phyloP scores from a whole-genome alignment of 2,113 vertebrate species.

The Gobiocypris rarus region DNA sequence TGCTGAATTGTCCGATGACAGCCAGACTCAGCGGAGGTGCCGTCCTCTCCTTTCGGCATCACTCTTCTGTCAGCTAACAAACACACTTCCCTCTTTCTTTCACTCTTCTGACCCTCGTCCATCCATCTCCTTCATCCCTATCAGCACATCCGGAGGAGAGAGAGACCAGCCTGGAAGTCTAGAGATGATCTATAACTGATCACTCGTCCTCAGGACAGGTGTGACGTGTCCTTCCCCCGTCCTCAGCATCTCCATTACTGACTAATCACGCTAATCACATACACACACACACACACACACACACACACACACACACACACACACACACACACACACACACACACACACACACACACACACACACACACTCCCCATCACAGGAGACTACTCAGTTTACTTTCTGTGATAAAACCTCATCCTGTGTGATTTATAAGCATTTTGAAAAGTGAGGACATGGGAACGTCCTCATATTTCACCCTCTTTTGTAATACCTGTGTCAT shows the following conservation, averaged over 20 bases:
- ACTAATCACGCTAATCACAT: conserved; percentile 57
- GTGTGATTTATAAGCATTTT: no score
- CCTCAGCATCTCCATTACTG: conserved; percentile 39
- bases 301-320: conserved; percentile 44
- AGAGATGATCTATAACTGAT: conserved; percentile 17
- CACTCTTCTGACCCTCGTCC: conserved; percentile 46
- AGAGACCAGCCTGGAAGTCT: conserved; percentile 13
- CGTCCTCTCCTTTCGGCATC: conserved; percentile 39
- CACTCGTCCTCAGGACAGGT: conserved; percentile 39
- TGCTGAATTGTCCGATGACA: neutral
- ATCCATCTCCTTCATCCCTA: conserved; percentile 48
- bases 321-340: conserved; percentile 35
- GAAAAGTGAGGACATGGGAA: no score
- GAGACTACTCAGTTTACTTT: no score
- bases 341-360: conserved; percentile 11
- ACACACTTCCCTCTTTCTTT: conserved; percentile 30
- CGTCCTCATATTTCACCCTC: no score
- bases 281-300: conserved; percentile 36
- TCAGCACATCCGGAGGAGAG: conserved; percentile 40
- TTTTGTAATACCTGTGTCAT: no score
- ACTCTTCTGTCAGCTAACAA: conserved; percentile 46
- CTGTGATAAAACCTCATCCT: no score
- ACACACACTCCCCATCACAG: no score
- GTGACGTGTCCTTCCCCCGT: conserved; percentile 26
- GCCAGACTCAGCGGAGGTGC: neutral